Percentiles rank a stretch among this genome's conserved stretches.
phyloP scores from a whole-genome alignment of 1,140 invertebrate species.

The Hestina assimilis region DNA sequence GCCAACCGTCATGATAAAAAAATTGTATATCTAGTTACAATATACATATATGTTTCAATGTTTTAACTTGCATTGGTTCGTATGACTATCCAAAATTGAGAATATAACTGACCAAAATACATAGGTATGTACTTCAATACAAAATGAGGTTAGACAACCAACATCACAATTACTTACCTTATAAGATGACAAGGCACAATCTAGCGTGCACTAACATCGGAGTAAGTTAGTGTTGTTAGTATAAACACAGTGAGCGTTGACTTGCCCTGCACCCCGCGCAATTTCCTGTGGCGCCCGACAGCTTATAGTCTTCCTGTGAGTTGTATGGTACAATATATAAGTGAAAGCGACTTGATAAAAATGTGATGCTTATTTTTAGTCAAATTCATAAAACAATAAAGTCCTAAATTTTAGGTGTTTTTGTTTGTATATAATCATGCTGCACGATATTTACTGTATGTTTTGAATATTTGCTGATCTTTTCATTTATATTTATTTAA shows the following conservation, averaged over 20 bases:
- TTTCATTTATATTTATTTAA: no score
- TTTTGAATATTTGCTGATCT: no score
- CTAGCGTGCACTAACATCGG: slow-evolving; percentile 15
- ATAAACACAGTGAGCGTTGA: slow-evolving; percentile 39
- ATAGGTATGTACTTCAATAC: not conserved
- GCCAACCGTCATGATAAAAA: no score
- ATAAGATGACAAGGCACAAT: slow-evolving; percentile 15
- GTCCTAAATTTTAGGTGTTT: not conserved
- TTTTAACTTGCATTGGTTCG: not conserved
- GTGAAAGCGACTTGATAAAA: not conserved
- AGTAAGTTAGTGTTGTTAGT: slow-evolving; percentile 35
- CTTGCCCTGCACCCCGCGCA: slow-evolving; percentile 39
- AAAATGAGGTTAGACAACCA: not conserved
- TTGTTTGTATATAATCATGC: no score
- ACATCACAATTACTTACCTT: slow-evolving; percentile 2
- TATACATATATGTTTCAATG: no score
- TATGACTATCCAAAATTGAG: not conserved
- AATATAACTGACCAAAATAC: not conserved
- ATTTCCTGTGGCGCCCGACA: slow-evolving; percentile 48
- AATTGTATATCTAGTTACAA: no score
- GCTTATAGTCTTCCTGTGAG: slow-evolving; percentile 47
- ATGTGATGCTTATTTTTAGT: not conserved
- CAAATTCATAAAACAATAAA: not conserved
- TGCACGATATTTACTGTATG: no score
- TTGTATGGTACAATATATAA: slow-evolving; percentile 2